These are phyloP conservation scores for Cosmia trapezina DNA, from an alignment of 2,888 invertebrate species.

Conservation along the genomic window DNA sequence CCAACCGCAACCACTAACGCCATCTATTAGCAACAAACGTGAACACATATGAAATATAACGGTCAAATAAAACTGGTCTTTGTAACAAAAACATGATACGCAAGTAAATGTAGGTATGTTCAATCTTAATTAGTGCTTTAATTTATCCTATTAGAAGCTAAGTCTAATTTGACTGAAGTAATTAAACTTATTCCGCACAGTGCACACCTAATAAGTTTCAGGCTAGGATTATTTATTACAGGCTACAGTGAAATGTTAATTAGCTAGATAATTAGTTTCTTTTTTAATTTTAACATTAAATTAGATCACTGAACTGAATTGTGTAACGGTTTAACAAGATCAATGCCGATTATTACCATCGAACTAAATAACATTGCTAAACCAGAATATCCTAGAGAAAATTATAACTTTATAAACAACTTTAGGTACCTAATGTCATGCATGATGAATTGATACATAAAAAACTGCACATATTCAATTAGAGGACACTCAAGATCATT, in stretches of 20 bases:
- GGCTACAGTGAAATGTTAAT: constrained; percentile 8
- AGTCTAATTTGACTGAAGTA: constrained; percentile 29
- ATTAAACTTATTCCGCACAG: constrained; percentile 30
- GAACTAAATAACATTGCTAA: constrained; percentile 2
- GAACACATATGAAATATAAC: constrained; percentile 53
- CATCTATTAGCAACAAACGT: constrained; percentile 68
- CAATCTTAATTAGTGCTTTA: constrained; percentile 45
- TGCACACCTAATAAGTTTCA: constrained; percentile 33
- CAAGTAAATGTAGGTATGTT: constrained; percentile 23
- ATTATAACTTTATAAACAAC: constrained; percentile 6
- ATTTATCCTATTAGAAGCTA: constrained; percentile 27
- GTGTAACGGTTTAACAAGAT: constrained; percentile 17
- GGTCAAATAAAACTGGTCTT: constrained; percentile 41
- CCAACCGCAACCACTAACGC: constrained; percentile 70
- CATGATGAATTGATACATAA: constrained; percentile 2
- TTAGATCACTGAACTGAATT: background rate
- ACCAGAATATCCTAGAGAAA: constrained; percentile 16
- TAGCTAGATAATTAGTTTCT: background rate
- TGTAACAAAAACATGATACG: constrained; percentile 30
- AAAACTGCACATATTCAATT: constrained; percentile 14
- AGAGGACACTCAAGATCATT: constrained; percentile 56
- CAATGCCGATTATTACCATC: constrained; percentile 1
- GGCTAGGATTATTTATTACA: constrained; percentile 10
- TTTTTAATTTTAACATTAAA: no score
- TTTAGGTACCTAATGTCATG: background rate